Evolutionary conservation across 64 coral and sea anemone species (phyloP).

Genomic region (Stylophora pistillata): DNA sequence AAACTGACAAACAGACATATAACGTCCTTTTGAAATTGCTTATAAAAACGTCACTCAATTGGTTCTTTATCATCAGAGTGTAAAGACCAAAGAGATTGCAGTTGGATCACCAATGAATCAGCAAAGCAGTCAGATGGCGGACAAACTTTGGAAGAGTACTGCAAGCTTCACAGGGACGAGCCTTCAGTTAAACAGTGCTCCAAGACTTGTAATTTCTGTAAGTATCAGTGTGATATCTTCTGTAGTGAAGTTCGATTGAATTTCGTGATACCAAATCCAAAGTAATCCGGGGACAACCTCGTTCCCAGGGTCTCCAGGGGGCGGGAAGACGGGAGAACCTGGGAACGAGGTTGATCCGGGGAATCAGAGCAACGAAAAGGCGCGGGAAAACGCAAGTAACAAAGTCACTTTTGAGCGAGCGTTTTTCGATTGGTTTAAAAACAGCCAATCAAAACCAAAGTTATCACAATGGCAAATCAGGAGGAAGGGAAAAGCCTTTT

Average conservation of each 20-base stretch:
- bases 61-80: neutral
- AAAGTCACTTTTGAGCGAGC: no score
- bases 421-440: no score
- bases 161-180: neutral
- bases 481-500: no score
- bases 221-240: neutral
- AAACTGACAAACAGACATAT: no score
- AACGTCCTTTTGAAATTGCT: no score
- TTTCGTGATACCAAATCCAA: neutral
- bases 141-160: neutral
- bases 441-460: no score
- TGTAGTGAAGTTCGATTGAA: neutral
- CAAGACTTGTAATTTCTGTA: neutral
- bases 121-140: neutral
- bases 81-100: slow-evolving; percentile 12
- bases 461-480: no score
- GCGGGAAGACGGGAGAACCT: neutral
- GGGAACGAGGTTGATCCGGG: neutral
- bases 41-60: no score
- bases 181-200: neutral
- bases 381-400: no score
- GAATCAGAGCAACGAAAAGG: neutral
- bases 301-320: neutral
- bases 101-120: neutral
- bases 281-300: neutral